These are phyloP conservation scores for Heterodera schachtii DNA, from an alignment of 1,140 invertebrate genomes.

Conservation along the genomic window DNA sequence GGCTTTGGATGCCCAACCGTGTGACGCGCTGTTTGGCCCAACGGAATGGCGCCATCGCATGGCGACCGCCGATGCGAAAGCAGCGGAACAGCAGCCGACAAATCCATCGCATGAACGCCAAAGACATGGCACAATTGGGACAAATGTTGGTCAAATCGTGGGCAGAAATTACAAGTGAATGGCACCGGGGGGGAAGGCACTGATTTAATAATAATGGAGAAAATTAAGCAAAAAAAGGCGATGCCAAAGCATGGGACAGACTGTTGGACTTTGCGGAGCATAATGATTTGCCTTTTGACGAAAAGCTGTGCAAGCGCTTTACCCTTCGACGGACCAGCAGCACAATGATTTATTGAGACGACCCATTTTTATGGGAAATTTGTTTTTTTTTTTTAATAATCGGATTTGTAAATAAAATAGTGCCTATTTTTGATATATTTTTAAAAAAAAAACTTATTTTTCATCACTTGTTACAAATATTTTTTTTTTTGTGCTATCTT, in stretches of 20 bases:
- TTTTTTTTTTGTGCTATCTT: background rate
- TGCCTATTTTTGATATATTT: too few species aligned
- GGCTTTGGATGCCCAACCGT: slow-evolving; percentile 9
- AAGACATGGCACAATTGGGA: background rate
- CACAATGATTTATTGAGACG: too few species aligned
- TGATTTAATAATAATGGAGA: background rate
- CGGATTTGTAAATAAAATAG: too few species aligned
- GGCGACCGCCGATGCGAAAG: background rate
- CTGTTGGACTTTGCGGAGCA: background rate
- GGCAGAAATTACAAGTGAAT: background rate
- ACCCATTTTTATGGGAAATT: too few species aligned
- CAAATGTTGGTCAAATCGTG: background rate
- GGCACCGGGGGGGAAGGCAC: background rate
- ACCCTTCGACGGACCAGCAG: background rate
- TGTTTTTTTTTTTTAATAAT: too few species aligned
- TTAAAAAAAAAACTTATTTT: too few species aligned
- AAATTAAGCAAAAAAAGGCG: background rate
- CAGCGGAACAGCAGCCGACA: background rate
- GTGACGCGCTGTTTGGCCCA: background rate
- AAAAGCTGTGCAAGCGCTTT: background rate
- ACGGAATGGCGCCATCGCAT: background rate
- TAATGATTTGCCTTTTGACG: background rate
- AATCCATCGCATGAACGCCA: background rate
- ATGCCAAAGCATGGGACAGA: background rate
- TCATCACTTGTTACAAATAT: too few species aligned